These are phyloP conservation scores for Girardia tigrina DNA, from an alignment of 2,888 invertebrate genomes.

Conservation along the genomic window DNA sequence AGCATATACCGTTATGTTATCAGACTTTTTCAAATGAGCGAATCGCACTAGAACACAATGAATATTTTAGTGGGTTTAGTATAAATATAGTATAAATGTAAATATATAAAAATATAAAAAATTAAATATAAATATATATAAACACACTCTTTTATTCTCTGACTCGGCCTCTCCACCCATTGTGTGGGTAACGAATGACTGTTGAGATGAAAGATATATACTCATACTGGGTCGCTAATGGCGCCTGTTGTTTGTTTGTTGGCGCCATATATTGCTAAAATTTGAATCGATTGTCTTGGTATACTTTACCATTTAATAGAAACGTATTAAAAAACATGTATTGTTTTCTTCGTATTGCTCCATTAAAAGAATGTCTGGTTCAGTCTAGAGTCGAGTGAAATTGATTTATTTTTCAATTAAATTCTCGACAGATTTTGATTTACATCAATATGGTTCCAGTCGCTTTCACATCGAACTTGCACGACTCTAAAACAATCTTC, in stretches of 20 bases:
- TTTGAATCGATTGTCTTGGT: conserved; percentile 23
- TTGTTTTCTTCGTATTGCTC: conserved; percentile 8
- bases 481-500: too few relatives aligned
- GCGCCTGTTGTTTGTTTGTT: conserved; percentile 16
- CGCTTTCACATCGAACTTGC: too few relatives aligned
- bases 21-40: conserved; percentile 3
- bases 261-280: conserved; percentile 19
- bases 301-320: conserved; percentile 3
- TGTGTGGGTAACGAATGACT: conserved; percentile 20
- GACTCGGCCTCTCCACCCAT: conserved; percentile 18
- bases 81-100: too few relatives aligned
- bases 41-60: background rate
- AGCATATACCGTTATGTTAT: background rate
- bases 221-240: conserved; percentile 13
- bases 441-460: too few relatives aligned
- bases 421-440: background rate
- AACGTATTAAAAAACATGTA: background rate
- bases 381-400: background rate
- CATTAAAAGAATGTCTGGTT: background rate
- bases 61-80: conserved; percentile 9
- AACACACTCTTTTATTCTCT: background rate
- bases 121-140: background rate
- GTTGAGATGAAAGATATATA: conserved; percentile 23
- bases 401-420: conserved; percentile 3
- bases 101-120: too few relatives aligned